Percentiles rank a stretch among this genome's conserved stretches.
Evolutionary conservation across 2,113 vertebrate species (phyloP).

Genomic region (Hippocampus abdominalis): DNA sequence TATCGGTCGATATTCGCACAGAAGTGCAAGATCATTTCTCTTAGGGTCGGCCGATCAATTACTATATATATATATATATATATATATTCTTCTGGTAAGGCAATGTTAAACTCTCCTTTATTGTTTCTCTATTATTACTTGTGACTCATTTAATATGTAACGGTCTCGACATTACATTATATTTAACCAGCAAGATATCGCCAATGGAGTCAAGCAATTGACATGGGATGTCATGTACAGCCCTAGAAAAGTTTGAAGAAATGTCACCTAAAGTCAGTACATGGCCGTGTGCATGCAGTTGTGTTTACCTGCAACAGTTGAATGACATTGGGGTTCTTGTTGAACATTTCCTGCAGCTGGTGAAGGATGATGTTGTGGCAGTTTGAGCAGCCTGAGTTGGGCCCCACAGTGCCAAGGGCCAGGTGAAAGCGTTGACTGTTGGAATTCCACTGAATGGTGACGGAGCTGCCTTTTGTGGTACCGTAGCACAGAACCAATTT

Average conservation of each 20-base stretch:
- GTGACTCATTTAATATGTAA: too few relatives aligned
- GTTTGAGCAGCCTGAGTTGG: constrained; percentile 98
- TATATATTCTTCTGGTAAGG: too few relatives aligned
- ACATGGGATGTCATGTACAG: too few relatives aligned
- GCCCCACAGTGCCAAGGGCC: constrained; percentile 93
- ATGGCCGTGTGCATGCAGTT: neutral
- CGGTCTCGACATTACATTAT: too few relatives aligned
- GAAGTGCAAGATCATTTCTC: too few relatives aligned
- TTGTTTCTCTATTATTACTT: too few relatives aligned
- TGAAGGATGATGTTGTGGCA: constrained; percentile 99
- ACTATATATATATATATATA: too few relatives aligned
- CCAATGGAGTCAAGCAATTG: too few relatives aligned
- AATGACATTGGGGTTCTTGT: constrained; percentile 92
- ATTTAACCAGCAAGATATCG: too few relatives aligned
- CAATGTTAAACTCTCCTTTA: too few relatives aligned
- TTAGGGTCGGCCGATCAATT: too few relatives aligned
- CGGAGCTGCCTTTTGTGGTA: constrained; percentile 94
- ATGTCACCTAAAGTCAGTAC: neutral
- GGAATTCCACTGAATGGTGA: constrained; percentile 98
- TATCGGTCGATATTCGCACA: too few relatives aligned
- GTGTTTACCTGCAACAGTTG: constrained; percentile 87
- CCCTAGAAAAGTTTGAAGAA: neutral
- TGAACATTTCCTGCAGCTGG: constrained; percentile 99
- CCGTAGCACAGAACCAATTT: constrained; percentile 97
- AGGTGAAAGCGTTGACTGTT: constrained; percentile 90